Evolutionary conservation across 2,113 vertebrate genomes (phyloP), one percentile per base, ranked within the genome.

Genomic region (Prionailurus viverrinus): DNA sequence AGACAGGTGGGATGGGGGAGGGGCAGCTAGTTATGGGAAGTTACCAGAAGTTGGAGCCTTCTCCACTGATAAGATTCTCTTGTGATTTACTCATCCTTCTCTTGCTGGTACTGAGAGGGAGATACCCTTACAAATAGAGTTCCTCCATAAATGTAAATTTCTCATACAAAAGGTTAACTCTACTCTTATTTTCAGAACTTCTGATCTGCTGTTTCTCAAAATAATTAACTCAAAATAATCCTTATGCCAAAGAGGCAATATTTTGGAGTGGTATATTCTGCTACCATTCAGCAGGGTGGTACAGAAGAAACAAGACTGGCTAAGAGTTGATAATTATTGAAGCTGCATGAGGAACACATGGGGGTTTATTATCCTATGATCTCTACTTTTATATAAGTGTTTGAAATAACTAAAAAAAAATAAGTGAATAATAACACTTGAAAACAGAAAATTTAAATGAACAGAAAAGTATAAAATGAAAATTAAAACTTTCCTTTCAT

Each of bases 361-460:
- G 9, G 8, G 13, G n/a, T 83, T 93, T 23, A 58, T 82, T 48
- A 61, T 83, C 33, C 21, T n/a, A 71, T 58, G 65, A 48, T 33
- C 25, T 68, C n/a, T 82, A 58, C 7, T 76, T 80, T 68, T 69
- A 71, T 68, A 48, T 4, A 80, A 63, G 5, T 65, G 55, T 45
- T 92, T 81, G n/a, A 95, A 89, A 88, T 61, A 69, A 86, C 2
- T n/a, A 89, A 76, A 92, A 39, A 80, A 4, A 86, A 79, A 55
- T 36, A 94, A 86, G 19, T 74, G 58, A 86, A 91, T 7, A 66
- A 14, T 78, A 88, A 89, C 25, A 48, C 18, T 82, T 55, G 48
- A 83, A 73, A 82, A 66, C 21, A 93, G 45, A 93, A 76, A 83
- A 48, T 76, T 66, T 78, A 89, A 82, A 78, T 61, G 7, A 80